A percentile compares a stretch with the other conserved stretches of the same genome.
These are phyloP conservation scores for Pocota personata DNA, from an alignment of 2,888 invertebrate species.

Conservation along the genomic window DNA sequence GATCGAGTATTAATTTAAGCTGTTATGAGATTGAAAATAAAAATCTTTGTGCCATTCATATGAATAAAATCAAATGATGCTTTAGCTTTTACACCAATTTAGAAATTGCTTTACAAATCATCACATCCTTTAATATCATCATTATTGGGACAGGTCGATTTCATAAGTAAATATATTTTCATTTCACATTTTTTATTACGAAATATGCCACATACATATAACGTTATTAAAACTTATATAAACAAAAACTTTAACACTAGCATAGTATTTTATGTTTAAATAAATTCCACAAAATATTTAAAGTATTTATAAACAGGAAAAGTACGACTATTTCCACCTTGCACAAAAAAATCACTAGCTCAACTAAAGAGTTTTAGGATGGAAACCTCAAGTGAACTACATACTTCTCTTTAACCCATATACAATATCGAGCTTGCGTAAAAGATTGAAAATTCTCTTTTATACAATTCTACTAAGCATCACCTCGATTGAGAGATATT, in stretches of 20 bases:
- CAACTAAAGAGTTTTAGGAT: slow-evolving; percentile 59
- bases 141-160: slow-evolving; percentile 69
- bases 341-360: slow-evolving; percentile 69
- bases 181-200: slow-evolving; percentile 15
- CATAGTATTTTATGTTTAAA: slow-evolving; percentile 3
- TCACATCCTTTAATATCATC: slow-evolving; percentile 63
- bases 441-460: slow-evolving; percentile 43
- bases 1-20: neutral
- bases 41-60: neutral
- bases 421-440: slow-evolving; percentile 58
- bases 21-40: neutral
- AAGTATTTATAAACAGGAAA: slow-evolving; percentile 67
- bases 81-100: slow-evolving; percentile 3
- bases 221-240: slow-evolving; percentile 19
- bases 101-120: slow-evolving; percentile 29
- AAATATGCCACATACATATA: slow-evolving; percentile 26
- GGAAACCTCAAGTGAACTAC: slow-evolving; percentile 53
- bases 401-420: slow-evolving; percentile 70
- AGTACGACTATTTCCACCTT: slow-evolving; percentile 69
- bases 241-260: slow-evolving; percentile 5
- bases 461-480: slow-evolving; percentile 12
- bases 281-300: slow-evolving; percentile 36
- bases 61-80: slow-evolving; percentile 6
- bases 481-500: slow-evolving; percentile 33
- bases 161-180: slow-evolving; percentile 26